These are phyloP conservation scores for Nasonia vitripennis DNA, from an alignment of 1,140 invertebrate species.

Conservation along the genomic window DNA sequence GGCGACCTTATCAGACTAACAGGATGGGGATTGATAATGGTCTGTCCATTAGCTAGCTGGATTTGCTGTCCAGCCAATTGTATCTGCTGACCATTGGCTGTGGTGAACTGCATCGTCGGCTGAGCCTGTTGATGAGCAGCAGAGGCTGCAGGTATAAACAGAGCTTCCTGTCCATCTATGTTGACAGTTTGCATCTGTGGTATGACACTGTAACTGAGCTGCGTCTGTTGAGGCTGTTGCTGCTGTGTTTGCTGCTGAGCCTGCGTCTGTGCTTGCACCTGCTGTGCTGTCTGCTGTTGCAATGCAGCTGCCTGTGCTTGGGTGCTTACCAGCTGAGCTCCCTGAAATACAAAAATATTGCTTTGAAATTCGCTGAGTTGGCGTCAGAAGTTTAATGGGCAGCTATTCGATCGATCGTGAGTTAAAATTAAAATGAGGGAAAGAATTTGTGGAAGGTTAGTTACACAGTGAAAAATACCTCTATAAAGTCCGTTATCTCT, in stretches of 20 bases:
- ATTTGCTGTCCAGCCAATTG: constrained; percentile 76
- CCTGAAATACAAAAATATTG: constrained; percentile 54
- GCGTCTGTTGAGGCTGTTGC: constrained; percentile 75
- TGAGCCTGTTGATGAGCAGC: constrained; percentile 69
- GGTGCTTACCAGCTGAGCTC: constrained; percentile 68
- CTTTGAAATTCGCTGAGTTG: too few species aligned
- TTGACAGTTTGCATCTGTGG: constrained; percentile 91
- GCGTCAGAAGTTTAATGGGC: too few species aligned
- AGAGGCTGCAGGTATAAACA: constrained; percentile 85
- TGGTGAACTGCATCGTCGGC: constrained; percentile 70
- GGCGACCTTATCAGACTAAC: constrained; percentile 75
- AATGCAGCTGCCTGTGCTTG: constrained; percentile 64
- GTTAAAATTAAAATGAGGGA: not conserved
- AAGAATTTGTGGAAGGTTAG: too few species aligned
- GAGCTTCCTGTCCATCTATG: constrained; percentile 93
- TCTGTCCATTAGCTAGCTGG: constrained; percentile 76
- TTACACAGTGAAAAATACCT: not conserved
- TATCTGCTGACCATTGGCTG: constrained; percentile 73
- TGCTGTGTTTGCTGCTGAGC: constrained; percentile 71
- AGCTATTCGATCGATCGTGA: not conserved
- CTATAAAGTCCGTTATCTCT: not conserved
- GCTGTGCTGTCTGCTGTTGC: constrained; percentile 68
- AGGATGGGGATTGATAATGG: constrained; percentile 72
- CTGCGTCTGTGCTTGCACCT: constrained; percentile 69
- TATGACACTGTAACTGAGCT: constrained; percentile 79